Evolutionary conservation across 2,797 vertebrate species (phyloP), one percentile per base, ranked within the genome.

Genomic region (Odontamblyopus rebecca): DNA sequence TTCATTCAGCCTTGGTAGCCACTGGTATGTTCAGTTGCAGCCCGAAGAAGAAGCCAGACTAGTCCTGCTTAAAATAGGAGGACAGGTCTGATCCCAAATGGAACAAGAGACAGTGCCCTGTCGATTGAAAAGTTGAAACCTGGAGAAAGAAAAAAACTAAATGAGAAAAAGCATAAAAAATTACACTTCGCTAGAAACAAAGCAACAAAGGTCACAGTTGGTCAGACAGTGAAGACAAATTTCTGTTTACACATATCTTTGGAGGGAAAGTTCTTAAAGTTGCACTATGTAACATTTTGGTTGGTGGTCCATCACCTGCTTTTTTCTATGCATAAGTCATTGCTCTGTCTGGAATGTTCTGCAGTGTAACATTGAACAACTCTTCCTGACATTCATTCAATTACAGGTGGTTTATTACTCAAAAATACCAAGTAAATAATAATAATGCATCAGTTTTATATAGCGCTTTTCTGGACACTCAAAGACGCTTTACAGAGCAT

Each of bases 91-190:
- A 94, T 94, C 93, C 95, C 91, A 95, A 92, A 95, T 96, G 95
- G 95, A 96, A 95, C 96, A 97, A 96, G 95, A 96, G 96, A 96
- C 96, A 95, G 96, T 97, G 97, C 97, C 97, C 91, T 94, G 93
- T 96, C 96, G 93, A 96, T 96, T 96, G 95, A 96, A 95, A 95
- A 94, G 93, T 95, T 94, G 93, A 98, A 96, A 99, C 97, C 98
- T 99, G 88, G 23, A 1, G n/a, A 1, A 72, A 69, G 26, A 85
- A 26, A 9, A 23, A 65, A 57, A 18, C 66, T 50, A 66, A 38
- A 3, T 13, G 66, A 53, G 35, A 66, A 65, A 50, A 53, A 59
- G 50, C n/a, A 8, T 53, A n/a, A 23, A 5, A 2, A 50, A 59
- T 41, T 26, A 29, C 29, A 69, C 16, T 35, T 41, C 3, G 32